Conservation (phyloP, 2,113 vertebrate species). For the Panthera tigris region DNA sequence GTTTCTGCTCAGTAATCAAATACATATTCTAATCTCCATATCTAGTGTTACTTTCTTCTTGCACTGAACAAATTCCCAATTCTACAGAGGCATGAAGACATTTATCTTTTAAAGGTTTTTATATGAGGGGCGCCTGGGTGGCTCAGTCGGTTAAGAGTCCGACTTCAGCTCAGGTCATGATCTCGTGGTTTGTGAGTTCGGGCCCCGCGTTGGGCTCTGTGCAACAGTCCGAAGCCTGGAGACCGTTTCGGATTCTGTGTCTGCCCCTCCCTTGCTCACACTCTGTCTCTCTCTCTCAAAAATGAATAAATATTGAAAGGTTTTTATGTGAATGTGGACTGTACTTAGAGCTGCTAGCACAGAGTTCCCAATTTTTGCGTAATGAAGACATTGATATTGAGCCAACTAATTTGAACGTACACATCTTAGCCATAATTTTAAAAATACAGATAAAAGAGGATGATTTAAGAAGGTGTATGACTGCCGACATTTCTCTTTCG, state of each 20-base stretch:
- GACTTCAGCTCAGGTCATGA: too few species aligned
- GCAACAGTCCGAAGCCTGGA: too few species aligned
- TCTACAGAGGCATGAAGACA: background rate
- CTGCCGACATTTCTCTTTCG: background rate
- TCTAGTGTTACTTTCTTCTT: background rate
- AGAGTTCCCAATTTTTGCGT: background rate
- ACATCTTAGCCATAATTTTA: background rate
- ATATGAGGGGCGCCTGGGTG: background rate
- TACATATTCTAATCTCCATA: background rate
- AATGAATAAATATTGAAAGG: background rate
- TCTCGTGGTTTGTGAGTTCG: too few species aligned
- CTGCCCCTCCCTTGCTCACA: too few species aligned
- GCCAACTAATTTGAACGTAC: background rate
- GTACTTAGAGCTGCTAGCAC: background rate
- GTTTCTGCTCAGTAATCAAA: background rate
- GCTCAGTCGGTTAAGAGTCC: too few species aligned
- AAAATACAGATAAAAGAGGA: background rate
- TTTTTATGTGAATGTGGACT: background rate
- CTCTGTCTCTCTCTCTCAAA: too few species aligned
- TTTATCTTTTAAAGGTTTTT: background rate
- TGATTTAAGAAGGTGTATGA: background rate
- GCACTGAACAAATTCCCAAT: background rate
- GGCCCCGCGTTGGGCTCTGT: too few species aligned
- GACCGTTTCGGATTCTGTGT: too few species aligned
- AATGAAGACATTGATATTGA: background rate